These are phyloP conservation scores for Rachycentron canadum DNA, from an alignment of 2,797 vertebrate species.

Conservation along the genomic window DNA sequence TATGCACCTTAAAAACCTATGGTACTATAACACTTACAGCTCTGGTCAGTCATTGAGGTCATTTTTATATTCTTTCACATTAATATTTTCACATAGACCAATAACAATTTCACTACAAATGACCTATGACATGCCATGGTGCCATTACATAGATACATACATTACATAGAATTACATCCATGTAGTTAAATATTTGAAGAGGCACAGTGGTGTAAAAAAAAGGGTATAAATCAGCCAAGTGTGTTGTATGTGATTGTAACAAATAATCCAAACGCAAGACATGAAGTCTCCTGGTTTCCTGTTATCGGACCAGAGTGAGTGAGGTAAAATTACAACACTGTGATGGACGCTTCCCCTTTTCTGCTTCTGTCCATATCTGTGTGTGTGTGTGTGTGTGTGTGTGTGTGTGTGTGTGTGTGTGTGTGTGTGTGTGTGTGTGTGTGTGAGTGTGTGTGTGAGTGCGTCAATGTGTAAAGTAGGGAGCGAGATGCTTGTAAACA, in stretches of 20 bases:
- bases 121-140: background rate
- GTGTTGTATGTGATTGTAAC: background rate
- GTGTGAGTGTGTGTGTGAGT: background rate
- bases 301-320: constrained; percentile 15
- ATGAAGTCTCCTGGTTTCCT: background rate
- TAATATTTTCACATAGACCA: background rate
- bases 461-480: constrained; percentile 7
- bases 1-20: no score
- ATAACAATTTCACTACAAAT: background rate
- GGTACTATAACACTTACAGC: background rate
- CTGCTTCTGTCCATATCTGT: background rate
- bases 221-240: background rate
- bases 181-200: background rate
- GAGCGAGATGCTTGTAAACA: constrained; percentile 32
- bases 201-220: background rate
- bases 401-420: background rate
- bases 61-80: background rate
- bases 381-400: background rate
- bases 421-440: background rate
- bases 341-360: background rate
- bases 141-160: no score
- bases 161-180: background rate
- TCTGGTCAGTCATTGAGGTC: background rate
- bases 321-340: constrained; percentile 11
- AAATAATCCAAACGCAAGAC: background rate